Evolutionary conservation across 1,140 invertebrate species (phyloP).

Genomic region (Platyscapa corneri): DNA sequence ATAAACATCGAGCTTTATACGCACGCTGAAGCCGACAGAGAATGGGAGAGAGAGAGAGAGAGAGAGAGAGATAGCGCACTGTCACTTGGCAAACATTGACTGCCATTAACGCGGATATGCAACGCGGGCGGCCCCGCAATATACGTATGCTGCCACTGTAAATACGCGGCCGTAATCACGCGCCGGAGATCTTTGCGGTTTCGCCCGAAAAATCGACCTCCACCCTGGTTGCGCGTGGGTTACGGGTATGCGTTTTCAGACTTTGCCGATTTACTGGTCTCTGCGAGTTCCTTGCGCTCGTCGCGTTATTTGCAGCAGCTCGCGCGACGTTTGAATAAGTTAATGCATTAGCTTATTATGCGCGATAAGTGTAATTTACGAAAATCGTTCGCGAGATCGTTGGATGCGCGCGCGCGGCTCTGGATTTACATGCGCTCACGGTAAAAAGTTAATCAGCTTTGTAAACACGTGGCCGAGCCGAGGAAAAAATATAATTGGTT

Average conservation of each 20-base stretch:
- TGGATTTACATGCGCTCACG: too few species aligned
- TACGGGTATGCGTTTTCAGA: too few species aligned
- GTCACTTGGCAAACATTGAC: conserved; percentile 68
- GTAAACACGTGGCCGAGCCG: neutral
- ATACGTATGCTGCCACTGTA: neutral
- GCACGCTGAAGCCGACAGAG: conserved; percentile 33
- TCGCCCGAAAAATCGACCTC: neutral
- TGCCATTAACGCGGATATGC: conserved; percentile 67
- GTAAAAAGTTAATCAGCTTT: neutral
- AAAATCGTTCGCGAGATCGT: neutral
- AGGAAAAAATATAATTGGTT: neutral
- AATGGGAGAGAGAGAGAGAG: too few species aligned
- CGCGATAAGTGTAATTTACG: neutral
- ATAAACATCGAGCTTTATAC: conserved; percentile 70
- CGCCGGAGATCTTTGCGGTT: too few species aligned
- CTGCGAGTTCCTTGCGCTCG: too few species aligned
- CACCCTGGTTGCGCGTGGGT: neutral
- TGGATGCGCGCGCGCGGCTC: neutral
- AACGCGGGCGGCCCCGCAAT: conserved; percentile 15
- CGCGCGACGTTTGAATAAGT: neutral
- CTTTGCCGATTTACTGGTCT: too few species aligned
- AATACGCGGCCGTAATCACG: too few species aligned
- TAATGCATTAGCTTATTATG: too few species aligned
- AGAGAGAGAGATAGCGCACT: neutral
- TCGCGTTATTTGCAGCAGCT: too few species aligned